phyloP scores from a whole-genome alignment of 2,797 vertebrate genomes.

The Hyperoplus immaculatus region DNA sequence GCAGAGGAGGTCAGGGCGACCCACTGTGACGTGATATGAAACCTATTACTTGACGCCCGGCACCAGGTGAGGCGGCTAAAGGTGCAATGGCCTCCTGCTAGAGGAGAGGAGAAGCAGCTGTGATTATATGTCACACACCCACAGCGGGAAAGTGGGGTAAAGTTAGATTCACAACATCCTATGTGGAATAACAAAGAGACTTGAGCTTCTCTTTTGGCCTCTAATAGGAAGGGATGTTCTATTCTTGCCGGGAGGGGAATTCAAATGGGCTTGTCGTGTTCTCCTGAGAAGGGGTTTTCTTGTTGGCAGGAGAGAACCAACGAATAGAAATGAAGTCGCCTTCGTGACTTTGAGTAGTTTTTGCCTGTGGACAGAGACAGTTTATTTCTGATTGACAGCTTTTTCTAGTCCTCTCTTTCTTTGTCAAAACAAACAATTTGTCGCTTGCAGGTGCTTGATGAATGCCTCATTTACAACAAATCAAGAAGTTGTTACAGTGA shows the following conservation, averaged over 20 bases:
- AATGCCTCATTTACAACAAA: constrained; percentile 62
- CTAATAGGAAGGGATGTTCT: constrained; percentile 43
- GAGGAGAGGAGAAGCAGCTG: constrained; percentile 35
- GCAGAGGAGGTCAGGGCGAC: constrained; percentile 58
- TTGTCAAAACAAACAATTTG: constrained; percentile 55
- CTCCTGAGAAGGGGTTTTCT: constrained; percentile 30
- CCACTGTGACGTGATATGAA: constrained; percentile 53
- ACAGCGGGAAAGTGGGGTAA: constrained; percentile 25
- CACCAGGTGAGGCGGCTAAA: constrained; percentile 33
- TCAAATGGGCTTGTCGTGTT: constrained; percentile 32
- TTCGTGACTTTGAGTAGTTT: constrained; percentile 29
- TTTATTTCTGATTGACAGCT: constrained; percentile 42
- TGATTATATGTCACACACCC: constrained; percentile 40
- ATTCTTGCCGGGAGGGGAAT: constrained; percentile 43
- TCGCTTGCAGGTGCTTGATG: constrained; percentile 69
- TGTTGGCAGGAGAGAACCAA: constrained; percentile 28
- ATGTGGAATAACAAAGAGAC: constrained; percentile 37
- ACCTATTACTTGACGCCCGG: constrained; percentile 45
- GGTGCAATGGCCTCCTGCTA: constrained; percentile 20
- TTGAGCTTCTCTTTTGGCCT: constrained; percentile 29
- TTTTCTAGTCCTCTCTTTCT: constrained; percentile 40
- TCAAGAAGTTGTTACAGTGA: constrained; percentile 49
- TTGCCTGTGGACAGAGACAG: constrained; percentile 25
- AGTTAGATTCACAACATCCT: constrained; percentile 16
- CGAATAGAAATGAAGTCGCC: not conserved